Conservation (phyloP, 1,140 invertebrate genomes). For the Drosophila kohkoa region DNA sequence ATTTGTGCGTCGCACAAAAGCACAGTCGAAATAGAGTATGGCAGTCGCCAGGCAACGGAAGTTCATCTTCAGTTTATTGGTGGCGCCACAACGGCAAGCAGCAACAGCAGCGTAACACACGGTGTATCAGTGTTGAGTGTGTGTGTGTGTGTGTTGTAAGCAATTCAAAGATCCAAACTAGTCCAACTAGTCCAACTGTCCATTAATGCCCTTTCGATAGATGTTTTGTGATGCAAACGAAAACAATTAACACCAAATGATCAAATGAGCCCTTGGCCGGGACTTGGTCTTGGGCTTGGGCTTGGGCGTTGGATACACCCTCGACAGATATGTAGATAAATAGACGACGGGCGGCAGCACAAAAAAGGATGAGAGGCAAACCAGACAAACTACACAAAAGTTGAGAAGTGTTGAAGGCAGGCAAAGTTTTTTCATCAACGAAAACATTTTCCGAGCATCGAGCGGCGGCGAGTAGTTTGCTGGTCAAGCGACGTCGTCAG, state of each 20-base stretch:
- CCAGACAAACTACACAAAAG: slow-evolving; percentile 75
- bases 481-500: slow-evolving; percentile 57
- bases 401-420: slow-evolving; percentile 81
- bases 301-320: neutral
- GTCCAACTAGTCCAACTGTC: slow-evolving; percentile 4
- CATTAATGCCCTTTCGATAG: slow-evolving; percentile 75
- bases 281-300: slow-evolving; percentile 15
- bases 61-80: slow-evolving; percentile 76
- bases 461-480: slow-evolving; percentile 59
- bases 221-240: slow-evolving; percentile 78
- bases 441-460: slow-evolving; percentile 69
- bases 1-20: slow-evolving; percentile 59
- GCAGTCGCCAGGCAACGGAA: slow-evolving; percentile 50
- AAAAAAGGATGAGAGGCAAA: slow-evolving; percentile 5
- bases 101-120: slow-evolving; percentile 24
- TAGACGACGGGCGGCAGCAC: neutral
- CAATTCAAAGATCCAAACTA: slow-evolving; percentile 9
- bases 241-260: slow-evolving; percentile 82
- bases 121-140: slow-evolving; percentile 52
- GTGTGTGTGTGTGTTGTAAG: neutral
- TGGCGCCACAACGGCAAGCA: slow-evolving; percentile 51
- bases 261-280: slow-evolving; percentile 64
- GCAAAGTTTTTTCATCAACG: slow-evolving; percentile 83
- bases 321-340: slow-evolving; percentile 39
- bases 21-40: slow-evolving; percentile 28